Evolutionary conservation across 2,888 invertebrate genomes (phyloP).

Genomic region (Achlya flavicornis): DNA sequence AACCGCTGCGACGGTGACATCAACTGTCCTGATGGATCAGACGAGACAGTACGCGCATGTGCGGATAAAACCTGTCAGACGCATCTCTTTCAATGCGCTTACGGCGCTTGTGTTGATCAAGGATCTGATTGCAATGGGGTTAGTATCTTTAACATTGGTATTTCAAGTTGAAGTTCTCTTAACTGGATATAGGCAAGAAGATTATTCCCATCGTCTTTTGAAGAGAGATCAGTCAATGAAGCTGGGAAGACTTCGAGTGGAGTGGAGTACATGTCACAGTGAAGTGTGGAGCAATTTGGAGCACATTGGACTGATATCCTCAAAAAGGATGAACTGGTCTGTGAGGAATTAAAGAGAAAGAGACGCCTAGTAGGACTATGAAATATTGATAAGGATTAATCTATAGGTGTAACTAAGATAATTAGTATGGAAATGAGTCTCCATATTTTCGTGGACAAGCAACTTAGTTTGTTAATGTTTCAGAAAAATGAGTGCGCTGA

Average conservation of each 20-base stretch:
- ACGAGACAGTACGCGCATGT: slow-evolving; percentile 64
- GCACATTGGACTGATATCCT: too few species aligned
- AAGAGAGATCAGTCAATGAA: too few species aligned
- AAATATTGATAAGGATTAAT: too few species aligned
- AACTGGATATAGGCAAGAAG: not conserved
- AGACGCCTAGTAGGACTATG: too few species aligned
- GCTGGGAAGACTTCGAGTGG: too few species aligned
- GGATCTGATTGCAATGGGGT: slow-evolving; percentile 59
- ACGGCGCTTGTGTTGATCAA: slow-evolving; percentile 84
- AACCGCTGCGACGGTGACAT: slow-evolving; percentile 58
- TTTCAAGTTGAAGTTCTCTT: not conserved
- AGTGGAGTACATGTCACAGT: too few species aligned
- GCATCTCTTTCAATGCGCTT: slow-evolving; percentile 84
- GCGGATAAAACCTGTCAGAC: slow-evolving; percentile 70
- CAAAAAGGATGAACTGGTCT: too few species aligned
- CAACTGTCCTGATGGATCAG: slow-evolving; percentile 67
- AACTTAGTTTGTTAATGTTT: not conserved
- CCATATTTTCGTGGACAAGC: not conserved
- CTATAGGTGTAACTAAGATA: too few species aligned
- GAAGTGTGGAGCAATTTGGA: too few species aligned
- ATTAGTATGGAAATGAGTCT: too few species aligned
- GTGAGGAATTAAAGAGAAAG: too few species aligned
- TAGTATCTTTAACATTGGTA: not conserved
- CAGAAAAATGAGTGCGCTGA: slow-evolving; percentile 5
- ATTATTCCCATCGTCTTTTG: too few species aligned